Conservation (phyloP, 2,797 vertebrate species). For the Glossophaga mutica region DNA sequence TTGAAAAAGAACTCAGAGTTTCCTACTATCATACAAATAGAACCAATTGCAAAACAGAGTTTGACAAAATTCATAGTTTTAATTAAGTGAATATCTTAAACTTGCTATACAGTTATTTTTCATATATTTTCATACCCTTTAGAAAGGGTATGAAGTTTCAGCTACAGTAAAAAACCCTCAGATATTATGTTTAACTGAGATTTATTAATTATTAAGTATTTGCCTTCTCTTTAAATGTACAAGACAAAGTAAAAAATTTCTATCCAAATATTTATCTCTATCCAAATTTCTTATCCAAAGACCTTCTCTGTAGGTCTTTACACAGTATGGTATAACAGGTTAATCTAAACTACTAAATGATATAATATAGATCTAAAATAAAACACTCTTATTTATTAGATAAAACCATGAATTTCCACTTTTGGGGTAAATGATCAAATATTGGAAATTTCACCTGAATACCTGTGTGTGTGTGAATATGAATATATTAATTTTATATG, state of each 20-base stretch:
- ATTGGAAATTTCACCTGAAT: not conserved
- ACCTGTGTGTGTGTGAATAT: not conserved
- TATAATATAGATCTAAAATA: not conserved
- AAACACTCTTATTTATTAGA: not conserved
- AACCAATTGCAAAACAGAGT: not conserved
- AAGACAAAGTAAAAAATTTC: not conserved
- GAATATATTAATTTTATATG: not conserved
- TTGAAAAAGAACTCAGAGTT: not conserved
- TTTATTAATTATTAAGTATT: slow-evolving; percentile 31
- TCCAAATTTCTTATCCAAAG: too few relatives aligned
- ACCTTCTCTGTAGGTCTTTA: not conserved
- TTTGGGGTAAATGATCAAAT: not conserved
- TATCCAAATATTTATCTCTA: not conserved
- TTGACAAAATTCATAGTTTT: not conserved
- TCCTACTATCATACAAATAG: not conserved
- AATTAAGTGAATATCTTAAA: not conserved
- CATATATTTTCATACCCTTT: not conserved
- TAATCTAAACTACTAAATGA: not conserved
- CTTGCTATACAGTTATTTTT: not conserved
- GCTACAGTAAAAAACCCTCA: not conserved
- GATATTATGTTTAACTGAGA: not conserved
- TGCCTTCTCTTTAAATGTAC: not conserved
- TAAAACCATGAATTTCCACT: not conserved
- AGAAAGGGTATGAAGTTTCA: not conserved
- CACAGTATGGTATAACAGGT: not conserved